These are phyloP conservation scores for Monochamus saltuarius DNA, from an alignment of 1,140 invertebrate genomes.

Conservation along the genomic window DNA sequence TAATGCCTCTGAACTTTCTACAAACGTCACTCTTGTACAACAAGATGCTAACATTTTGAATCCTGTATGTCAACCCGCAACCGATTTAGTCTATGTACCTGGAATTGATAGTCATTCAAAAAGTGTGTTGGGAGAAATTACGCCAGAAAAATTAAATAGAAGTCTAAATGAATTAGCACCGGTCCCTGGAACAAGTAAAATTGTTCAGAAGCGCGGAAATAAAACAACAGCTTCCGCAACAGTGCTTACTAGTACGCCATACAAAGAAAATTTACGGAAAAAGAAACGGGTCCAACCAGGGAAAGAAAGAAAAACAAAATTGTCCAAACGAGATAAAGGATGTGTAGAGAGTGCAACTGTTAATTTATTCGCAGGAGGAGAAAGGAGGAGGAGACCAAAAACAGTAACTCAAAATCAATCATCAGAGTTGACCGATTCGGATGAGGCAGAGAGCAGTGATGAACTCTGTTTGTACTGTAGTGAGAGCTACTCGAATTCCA, in stretches of 20 bases:
- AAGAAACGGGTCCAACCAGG: not conserved
- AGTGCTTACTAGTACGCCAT: slow-evolving; percentile 6
- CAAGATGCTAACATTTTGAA: not conserved
- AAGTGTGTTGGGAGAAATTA: slow-evolving; percentile 1
- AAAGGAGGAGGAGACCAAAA: not conserved
- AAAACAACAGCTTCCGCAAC: slow-evolving; percentile 2
- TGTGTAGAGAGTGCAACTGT: not conserved
- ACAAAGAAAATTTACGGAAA: not conserved
- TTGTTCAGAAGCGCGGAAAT: slow-evolving; percentile 1
- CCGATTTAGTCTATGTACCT: too few species aligned
- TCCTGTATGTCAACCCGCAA: too few species aligned
- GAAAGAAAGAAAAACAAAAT: too few species aligned
- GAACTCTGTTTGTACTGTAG: slow-evolving; percentile 4
- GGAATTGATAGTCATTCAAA: too few species aligned
- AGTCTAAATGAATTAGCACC: slow-evolving; percentile 1
- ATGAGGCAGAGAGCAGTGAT: not conserved
- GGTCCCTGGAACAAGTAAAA: slow-evolving; percentile 4
- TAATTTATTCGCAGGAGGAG: not conserved
- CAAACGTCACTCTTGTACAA: not conserved
- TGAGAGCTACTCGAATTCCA: not conserved
- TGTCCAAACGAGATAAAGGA: not conserved
- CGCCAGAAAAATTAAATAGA: slow-evolving; percentile 1
- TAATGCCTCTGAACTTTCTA: not conserved
- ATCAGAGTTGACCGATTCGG: not conserved
- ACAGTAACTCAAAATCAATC: not conserved